A percentile compares a stretch with the other conserved stretches of the same genome.
phyloP scores from a whole-genome alignment of 2,888 invertebrate species.

The Aphidoletes aphidimyza region DNA sequence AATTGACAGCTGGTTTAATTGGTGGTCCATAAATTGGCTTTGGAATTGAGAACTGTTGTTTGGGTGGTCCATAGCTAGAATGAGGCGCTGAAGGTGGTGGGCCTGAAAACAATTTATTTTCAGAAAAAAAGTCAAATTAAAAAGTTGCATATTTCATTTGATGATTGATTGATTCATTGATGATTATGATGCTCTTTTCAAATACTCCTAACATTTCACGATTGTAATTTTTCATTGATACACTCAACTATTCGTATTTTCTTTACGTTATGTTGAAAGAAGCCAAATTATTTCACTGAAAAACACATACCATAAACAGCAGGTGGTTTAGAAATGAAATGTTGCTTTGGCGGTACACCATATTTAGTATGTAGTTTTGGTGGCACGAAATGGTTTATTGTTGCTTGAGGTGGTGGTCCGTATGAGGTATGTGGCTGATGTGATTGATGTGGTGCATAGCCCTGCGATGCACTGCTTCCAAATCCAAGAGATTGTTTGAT shows the following conservation, averaged over 20 bases:
- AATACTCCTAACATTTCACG: too few relatives aligned
- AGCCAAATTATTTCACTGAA: too few relatives aligned
- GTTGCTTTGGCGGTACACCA: slow-evolving; percentile 62
- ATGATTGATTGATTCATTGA: too few relatives aligned
- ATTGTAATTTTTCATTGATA: too few relatives aligned
- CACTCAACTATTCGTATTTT: too few relatives aligned
- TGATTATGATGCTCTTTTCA: too few relatives aligned
- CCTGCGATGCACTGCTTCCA: slow-evolving; percentile 65
- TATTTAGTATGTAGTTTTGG: slow-evolving; percentile 59
- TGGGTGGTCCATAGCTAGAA: slow-evolving; percentile 2
- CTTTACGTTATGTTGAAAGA: too few relatives aligned
- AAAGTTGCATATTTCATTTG: too few relatives aligned
- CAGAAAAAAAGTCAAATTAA: too few relatives aligned
- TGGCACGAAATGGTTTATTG: slow-evolving; percentile 58
- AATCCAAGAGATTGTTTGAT: slow-evolving; percentile 65
- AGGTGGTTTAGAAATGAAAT: slow-evolving; percentile 56
- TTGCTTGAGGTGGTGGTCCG: slow-evolving; percentile 61
- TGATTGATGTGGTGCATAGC: slow-evolving; percentile 60
- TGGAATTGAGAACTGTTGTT: slow-evolving; percentile 4
- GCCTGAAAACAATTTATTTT: background rate
- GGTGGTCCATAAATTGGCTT: slow-evolving; percentile 59
- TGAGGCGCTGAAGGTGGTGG: background rate
- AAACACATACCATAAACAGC: slow-evolving; percentile 5
- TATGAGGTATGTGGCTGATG: slow-evolving; percentile 61
- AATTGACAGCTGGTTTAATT: slow-evolving; percentile 63